Percentiles rank a stretch among this genome's conserved stretches.
These are phyloP conservation scores for Brachionus manjavacas DNA, from an alignment of 1,140 invertebrate species.

Conservation along the genomic window DNA sequence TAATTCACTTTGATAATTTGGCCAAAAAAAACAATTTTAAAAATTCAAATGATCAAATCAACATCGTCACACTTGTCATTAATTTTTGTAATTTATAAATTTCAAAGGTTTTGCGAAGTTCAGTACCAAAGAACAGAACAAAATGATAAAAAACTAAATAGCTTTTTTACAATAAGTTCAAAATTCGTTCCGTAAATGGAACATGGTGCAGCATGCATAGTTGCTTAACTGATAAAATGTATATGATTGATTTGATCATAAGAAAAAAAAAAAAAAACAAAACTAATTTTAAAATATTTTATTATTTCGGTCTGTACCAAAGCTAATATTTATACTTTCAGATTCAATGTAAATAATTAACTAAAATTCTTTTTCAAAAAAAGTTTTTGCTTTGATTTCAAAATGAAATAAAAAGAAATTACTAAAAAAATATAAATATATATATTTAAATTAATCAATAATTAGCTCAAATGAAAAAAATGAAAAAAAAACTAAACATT, in stretches of 20 bases:
- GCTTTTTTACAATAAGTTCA: too few species aligned
- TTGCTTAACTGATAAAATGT: too few species aligned
- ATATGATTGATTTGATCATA: not conserved
- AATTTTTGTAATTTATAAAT: too few species aligned
- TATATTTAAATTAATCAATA: slow-evolving; percentile 2
- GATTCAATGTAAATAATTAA: not conserved
- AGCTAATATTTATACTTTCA: not conserved
- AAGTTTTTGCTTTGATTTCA: not conserved
- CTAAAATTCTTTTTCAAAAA: not conserved
- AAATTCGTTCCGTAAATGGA: too few species aligned
- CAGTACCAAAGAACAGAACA: too few species aligned
- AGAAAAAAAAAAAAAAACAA: not conserved
- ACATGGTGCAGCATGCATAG: too few species aligned
- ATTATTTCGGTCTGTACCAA: not conserved
- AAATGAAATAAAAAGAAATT: not conserved
- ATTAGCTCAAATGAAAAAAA: not conserved
- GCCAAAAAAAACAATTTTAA: too few species aligned
- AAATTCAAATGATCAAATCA: too few species aligned
- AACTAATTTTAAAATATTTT: not conserved
- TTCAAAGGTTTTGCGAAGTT: too few species aligned
- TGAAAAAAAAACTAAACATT: not conserved
- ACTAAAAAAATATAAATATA: not conserved
- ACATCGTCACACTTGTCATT: too few species aligned
- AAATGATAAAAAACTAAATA: too few species aligned
- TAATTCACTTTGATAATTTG: too few species aligned